phyloP scores from a whole-genome alignment of 1,140 invertebrate genomes.

The Diuraphis noxia region DNA sequence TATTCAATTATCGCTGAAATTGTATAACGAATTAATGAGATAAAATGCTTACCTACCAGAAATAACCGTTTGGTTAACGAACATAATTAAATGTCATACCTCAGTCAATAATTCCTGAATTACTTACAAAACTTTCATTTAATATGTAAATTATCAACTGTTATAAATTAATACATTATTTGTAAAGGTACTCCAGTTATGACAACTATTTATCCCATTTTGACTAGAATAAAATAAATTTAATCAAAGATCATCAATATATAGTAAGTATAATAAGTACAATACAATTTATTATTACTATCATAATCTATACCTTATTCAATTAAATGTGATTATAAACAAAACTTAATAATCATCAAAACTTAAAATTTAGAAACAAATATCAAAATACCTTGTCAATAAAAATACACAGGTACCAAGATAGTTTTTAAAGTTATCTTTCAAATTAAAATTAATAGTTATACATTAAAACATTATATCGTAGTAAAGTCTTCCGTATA shows the following conservation, averaged over 20 bases:
- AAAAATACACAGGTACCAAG: background rate
- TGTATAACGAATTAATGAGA: background rate
- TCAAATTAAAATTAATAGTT: background rate
- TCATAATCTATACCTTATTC: too few relatives aligned
- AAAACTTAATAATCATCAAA: background rate
- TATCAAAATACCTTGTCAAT: background rate
- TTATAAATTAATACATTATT: background rate
- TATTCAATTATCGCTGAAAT: background rate
- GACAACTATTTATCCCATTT: background rate
- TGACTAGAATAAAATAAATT: background rate
- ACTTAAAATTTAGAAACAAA: background rate
- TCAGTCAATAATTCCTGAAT: background rate
- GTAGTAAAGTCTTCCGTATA: background rate
- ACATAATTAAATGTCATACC: background rate
- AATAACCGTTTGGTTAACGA: background rate
- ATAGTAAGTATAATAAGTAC: too few relatives aligned
- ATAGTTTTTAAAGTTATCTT: background rate
- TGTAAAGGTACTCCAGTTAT: background rate
- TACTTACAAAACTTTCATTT: background rate
- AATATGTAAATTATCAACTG: background rate
- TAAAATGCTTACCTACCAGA: background rate
- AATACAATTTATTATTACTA: too few relatives aligned
- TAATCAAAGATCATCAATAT: background rate
- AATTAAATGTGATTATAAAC: too few relatives aligned
- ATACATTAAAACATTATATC: background rate